Evolutionary conservation across 1,140 invertebrate species (phyloP).

Genomic region (Hormaphis cornu): DNA sequence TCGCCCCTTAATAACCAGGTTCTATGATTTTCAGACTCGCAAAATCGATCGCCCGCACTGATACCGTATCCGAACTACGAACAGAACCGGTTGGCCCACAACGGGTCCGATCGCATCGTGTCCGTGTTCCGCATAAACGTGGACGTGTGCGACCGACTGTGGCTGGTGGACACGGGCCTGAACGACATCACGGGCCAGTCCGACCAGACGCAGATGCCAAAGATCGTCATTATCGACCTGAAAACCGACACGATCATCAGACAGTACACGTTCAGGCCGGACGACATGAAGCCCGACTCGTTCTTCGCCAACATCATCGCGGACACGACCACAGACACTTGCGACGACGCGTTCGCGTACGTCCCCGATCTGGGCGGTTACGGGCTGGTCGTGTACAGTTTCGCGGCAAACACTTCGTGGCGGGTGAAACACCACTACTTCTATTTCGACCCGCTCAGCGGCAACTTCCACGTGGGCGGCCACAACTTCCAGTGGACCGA

Average conservation of each 20-base stretch:
- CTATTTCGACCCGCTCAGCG: constrained; percentile 65
- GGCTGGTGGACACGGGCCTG: constrained; percentile 65
- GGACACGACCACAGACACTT: constrained; percentile 56
- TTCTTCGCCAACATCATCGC: constrained; percentile 67
- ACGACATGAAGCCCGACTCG: constrained; percentile 56
- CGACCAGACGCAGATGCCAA: constrained; percentile 48
- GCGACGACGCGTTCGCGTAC: constrained; percentile 63
- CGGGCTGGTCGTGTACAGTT: constrained; percentile 63
- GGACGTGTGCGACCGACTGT: constrained; percentile 62
- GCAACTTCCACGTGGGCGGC: constrained; percentile 57
- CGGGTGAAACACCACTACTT: constrained; percentile 69
- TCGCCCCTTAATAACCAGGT: too few species aligned
- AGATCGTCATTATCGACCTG: constrained; percentile 62
- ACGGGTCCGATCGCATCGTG: constrained; percentile 54
- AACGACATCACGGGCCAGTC: constrained; percentile 52
- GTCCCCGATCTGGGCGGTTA: constrained; percentile 62
- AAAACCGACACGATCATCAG: constrained; percentile 57
- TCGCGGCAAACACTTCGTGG: constrained; percentile 62
- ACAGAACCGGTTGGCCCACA: constrained; percentile 46
- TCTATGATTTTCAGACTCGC: constrained; percentile 25
- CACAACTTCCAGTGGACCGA: constrained; percentile 65
- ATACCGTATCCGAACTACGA: constrained; percentile 67
- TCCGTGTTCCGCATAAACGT: constrained; percentile 62
- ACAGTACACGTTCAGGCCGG: constrained; percentile 51
- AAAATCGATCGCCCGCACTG: constrained; percentile 50